Conservation (phyloP, 2,113 vertebrate genomes). For the Gila orcuttii region DNA sequence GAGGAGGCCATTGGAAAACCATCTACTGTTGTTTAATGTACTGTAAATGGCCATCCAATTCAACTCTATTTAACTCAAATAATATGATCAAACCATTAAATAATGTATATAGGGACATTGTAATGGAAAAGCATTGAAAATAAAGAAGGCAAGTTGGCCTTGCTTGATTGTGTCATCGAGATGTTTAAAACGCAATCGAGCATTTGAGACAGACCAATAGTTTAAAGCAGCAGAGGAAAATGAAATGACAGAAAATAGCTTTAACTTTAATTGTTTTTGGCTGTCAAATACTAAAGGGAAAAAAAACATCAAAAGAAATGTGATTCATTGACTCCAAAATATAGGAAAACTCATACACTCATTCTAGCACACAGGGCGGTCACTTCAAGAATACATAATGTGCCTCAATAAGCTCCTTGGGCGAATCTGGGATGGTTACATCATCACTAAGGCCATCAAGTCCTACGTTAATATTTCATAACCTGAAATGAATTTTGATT, state of each 20-base stretch:
- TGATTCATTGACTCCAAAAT: neutral
- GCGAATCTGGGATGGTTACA: slow-evolving; percentile 29
- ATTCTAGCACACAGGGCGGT: neutral
- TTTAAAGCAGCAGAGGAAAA: neutral
- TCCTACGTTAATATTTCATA: slow-evolving; percentile 56
- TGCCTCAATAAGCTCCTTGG: neutral
- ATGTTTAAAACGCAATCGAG: neutral
- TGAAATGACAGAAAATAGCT: neutral
- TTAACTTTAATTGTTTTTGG: neutral
- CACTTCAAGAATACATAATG: neutral
- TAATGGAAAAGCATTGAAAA: neutral
- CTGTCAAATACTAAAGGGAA: neutral
- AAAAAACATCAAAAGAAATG: neutral
- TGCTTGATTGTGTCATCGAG: neutral
- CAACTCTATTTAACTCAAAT: too few species aligned
- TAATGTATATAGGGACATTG: neutral
- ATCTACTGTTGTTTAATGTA: slow-evolving; percentile 22
- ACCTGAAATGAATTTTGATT: slow-evolving; percentile 48
- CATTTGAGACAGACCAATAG: neutral
- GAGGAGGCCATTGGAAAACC: slow-evolving; percentile 14
- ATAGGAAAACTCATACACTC: neutral
- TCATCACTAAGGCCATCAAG: slow-evolving; percentile 46
- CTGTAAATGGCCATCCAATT: slow-evolving; percentile 1
- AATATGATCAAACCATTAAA: neutral
- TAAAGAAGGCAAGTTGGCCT: neutral